Evolutionary conservation across 1,140 invertebrate genomes (phyloP).

Genomic region (Dendroctonus ponderosae): DNA sequence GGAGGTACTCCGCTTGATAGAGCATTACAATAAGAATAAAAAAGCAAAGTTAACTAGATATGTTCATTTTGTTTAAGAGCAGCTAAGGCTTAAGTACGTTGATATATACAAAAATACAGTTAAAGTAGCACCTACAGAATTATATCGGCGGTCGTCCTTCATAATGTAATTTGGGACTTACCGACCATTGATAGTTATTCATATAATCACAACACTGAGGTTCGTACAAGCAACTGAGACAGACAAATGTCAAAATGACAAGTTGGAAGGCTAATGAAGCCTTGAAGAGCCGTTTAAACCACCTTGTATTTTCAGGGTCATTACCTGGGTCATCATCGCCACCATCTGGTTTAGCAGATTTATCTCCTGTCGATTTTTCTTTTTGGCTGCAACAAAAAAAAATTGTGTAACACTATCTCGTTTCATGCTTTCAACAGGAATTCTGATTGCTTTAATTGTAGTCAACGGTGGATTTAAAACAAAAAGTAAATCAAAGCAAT

Average conservation of each 20-base stretch:
- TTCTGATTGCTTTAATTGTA: not conserved
- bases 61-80: not conserved
- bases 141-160: constrained; percentile 72
- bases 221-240: constrained; percentile 78
- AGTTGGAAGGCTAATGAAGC: constrained; percentile 79
- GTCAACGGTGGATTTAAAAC: not conserved
- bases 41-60: too few relatives aligned
- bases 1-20: not conserved
- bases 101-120: constrained; percentile 10
- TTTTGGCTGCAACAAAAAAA: constrained; percentile 35
- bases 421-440: too few relatives aligned
- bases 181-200: constrained; percentile 77
- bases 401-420: not conserved
- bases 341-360: constrained; percentile 42
- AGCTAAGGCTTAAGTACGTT: constrained; percentile 10
- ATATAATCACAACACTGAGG: constrained; percentile 81
- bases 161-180: constrained; percentile 82
- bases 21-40: too few relatives aligned
- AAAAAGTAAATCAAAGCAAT: constrained; percentile 14
- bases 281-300: constrained; percentile 74
- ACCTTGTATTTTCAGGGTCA: constrained; percentile 52
- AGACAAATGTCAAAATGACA: constrained; percentile 76
- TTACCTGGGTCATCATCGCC: constrained; percentile 54
- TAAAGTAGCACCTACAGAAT: constrained; percentile 14
- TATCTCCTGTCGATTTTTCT: constrained; percentile 13